A percentile compares a stretch with the other conserved stretches of the same genome.
phyloP scores from a whole-genome alignment of 2,113 vertebrate species.

The Rattus rattus region DNA sequence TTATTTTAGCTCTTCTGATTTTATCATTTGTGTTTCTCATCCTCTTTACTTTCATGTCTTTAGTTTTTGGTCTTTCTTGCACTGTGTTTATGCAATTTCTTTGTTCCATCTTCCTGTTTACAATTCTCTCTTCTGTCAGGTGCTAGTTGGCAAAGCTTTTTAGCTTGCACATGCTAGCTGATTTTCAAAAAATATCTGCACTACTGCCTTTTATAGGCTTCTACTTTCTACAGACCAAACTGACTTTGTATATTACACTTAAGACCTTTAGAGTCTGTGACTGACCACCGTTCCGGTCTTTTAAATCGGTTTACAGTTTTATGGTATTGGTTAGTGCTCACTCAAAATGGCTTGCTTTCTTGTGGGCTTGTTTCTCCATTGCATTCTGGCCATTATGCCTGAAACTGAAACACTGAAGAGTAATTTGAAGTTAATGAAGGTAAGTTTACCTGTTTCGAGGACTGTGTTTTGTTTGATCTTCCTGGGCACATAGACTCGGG shows the following conservation, averaged over 20 bases:
- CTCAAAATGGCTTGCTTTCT: background rate
- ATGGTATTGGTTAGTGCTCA: background rate
- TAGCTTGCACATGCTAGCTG: background rate
- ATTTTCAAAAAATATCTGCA: background rate
- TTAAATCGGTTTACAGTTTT: background rate
- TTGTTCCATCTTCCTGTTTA: background rate
- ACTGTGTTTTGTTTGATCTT: background rate
- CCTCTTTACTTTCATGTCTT: background rate
- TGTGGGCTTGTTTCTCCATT: background rate
- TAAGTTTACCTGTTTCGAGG: background rate
- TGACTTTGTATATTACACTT: background rate
- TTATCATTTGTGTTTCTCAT: background rate
- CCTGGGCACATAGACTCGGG: background rate
- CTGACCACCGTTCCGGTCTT: background rate
- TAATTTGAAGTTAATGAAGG: background rate
- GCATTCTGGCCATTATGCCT: background rate
- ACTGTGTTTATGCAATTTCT: background rate
- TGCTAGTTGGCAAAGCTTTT: background rate
- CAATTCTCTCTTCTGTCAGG: background rate
- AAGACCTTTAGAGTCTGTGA: background rate
- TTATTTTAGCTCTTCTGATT: background rate
- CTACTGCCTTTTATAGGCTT: background rate
- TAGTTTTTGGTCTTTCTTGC: background rate
- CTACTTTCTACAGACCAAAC: background rate
- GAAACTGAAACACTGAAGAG: background rate